Evolutionary conservation across 2,113 vertebrate genomes (phyloP), one percentile per base, ranked within the genome.

Genomic region (Myodes glareolus): DNA sequence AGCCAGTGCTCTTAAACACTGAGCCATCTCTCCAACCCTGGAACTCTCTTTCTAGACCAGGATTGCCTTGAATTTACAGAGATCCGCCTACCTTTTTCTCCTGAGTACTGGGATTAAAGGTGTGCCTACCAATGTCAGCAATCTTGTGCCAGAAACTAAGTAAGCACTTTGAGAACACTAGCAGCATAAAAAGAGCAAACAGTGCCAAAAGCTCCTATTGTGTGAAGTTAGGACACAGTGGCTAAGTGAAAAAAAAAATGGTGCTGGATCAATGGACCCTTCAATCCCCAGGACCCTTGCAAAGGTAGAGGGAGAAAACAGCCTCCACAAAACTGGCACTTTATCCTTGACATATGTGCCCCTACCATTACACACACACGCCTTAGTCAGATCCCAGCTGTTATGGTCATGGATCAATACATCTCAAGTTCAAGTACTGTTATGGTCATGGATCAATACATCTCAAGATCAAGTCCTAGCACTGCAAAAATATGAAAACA

Each of bases 201-300:
- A 27, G 17, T 1, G 14, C 55, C 7, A 92, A 86, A 45, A 52
- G 16, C 27, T 65, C 50, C 36, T 52, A 36, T 1, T 9, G 33
- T 61, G 80, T 75, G 92, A 90, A 94, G 45, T 58, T 7, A 94
- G n/a, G 42, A 85, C 84, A 92, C 47, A 39, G 50, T 27, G 39
- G 73, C 3, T 12, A 73, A 33, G 13, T 42, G 13, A 72, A 75
- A 82, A 27, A 88, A 55, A 90, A 55, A 4, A 87, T 58, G 5
- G 68, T 10, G 75, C 50, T 55, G 39, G 23, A 95, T 70, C 55
- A 68, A 72, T 23, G 94, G 11, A 85, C 70, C 58, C 19, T 58
- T 58, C 58, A 58, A 58, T 21, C 58, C 58, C 58, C 58, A 21
- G 58, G 58, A 58, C 19, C 58, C 58, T 19, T 58, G 58, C 58